Conservation (phyloP, 2,797 vertebrate species). For the Tachyglossus aculeatus region DNA sequence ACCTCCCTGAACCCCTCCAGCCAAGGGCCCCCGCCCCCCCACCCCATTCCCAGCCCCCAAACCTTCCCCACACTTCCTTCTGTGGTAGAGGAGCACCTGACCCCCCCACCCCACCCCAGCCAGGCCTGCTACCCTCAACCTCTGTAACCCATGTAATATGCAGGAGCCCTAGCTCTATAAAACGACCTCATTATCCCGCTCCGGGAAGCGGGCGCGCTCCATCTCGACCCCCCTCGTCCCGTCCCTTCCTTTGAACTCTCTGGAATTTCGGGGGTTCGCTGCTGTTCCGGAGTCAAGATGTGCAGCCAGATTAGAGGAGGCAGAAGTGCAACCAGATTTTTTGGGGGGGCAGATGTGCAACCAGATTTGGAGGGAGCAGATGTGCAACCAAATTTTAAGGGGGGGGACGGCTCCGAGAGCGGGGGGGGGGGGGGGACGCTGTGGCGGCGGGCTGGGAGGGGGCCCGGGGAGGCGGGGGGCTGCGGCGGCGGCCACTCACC, state of each 20-base stretch:
- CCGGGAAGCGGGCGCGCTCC: conserved; percentile 46
- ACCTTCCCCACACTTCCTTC: neutral
- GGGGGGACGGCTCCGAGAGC: conserved; percentile 37
- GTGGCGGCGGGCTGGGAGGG: conserved; percentile 24
- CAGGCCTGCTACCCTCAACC: conserved; percentile 28
- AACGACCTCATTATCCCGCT: conserved; percentile 39
- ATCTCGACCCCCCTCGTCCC: neutral
- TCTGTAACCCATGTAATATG: conserved; percentile 52
- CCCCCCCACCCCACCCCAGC: conserved; percentile 6
- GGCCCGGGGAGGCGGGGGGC: conserved; percentile 20
- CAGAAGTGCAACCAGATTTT: conserved; percentile 4
- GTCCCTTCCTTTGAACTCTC: neutral
- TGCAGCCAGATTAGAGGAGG: neutral
- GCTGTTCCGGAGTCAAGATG: no score
- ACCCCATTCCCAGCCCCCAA: neutral
- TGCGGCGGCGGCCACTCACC: conserved; percentile 57
- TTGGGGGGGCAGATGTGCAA: conserved; percentile 43
- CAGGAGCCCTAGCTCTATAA: conserved; percentile 63
- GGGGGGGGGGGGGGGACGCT: conserved; percentile 22
- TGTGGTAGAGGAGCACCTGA: conserved; percentile 3
- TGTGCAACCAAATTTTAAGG: conserved; percentile 35
- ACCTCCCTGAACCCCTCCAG: neutral
- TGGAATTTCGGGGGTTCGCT: neutral
- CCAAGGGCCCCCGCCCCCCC: neutral
- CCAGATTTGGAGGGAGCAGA: conserved; percentile 37